A percentile compares a stretch with the other conserved stretches of the same genome.
phyloP scores from a whole-genome alignment of 2,797 vertebrate species.

The Sebastes minor region DNA sequence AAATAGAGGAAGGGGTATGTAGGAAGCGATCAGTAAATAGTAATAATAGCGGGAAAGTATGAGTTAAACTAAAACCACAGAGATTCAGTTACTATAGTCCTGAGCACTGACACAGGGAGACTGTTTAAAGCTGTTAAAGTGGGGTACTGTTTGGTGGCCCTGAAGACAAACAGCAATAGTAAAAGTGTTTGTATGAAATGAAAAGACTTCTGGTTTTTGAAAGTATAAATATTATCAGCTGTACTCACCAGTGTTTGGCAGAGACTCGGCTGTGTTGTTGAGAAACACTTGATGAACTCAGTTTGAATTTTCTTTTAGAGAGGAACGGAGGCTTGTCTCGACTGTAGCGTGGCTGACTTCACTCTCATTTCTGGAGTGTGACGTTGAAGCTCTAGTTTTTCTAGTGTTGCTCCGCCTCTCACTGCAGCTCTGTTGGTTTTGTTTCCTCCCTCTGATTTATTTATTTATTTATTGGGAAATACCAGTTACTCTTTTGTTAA shows the following conservation, averaged over 20 bases:
- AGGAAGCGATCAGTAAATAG: neutral
- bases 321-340: neutral
- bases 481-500: neutral
- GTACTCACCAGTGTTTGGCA: constrained; percentile 26
- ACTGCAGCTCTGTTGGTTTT: neutral
- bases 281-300: neutral
- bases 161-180: neutral
- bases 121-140: neutral
- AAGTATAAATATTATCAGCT: neutral
- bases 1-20: neutral
- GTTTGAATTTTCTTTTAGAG: neutral
- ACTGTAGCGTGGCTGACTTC: neutral
- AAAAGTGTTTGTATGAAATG: neutral
- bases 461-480: too few relatives aligned
- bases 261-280: constrained; percentile 1
- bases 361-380: neutral
- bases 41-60: neutral
- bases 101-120: neutral
- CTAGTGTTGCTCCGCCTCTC: neutral
- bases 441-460: neutral
- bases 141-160: neutral
- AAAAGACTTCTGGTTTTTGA: neutral
- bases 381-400: neutral
- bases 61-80: neutral
- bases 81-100: neutral